These are phyloP conservation scores for Tridacna gigas DNA, from an alignment of 2,888 invertebrate species.

Conservation along the genomic window DNA sequence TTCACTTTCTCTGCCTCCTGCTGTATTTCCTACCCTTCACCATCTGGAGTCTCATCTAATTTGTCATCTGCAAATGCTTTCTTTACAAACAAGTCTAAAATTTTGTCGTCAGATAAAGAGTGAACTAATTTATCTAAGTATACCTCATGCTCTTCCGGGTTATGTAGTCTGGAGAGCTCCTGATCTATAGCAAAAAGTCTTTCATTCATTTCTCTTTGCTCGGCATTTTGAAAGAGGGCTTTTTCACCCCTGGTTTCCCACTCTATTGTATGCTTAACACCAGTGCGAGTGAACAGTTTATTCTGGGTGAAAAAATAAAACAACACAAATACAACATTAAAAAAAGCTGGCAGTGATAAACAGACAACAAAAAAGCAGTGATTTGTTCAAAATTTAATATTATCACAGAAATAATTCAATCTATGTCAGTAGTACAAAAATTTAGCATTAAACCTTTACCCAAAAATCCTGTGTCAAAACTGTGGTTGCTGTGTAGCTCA, in stretches of 20 bases:
- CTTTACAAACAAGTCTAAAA: too few relatives aligned
- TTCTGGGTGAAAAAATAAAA: slow-evolving; percentile 61
- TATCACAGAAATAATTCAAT: too few relatives aligned
- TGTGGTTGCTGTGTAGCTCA: too few relatives aligned
- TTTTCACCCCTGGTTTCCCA: slow-evolving; percentile 79
- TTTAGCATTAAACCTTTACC: too few relatives aligned
- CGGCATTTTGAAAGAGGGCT: slow-evolving; percentile 79
- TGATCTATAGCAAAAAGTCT: slow-evolving; percentile 79
- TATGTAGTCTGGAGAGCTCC: slow-evolving; percentile 75
- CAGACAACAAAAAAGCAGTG: slow-evolving; percentile 20
- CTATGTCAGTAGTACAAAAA: too few relatives aligned
- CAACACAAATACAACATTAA: slow-evolving; percentile 55
- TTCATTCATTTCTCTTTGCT: slow-evolving; percentile 79
- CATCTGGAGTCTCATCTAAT: too few relatives aligned
- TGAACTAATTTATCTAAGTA: neutral
- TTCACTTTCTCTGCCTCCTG: too few relatives aligned
- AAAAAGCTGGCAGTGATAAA: slow-evolving; percentile 8
- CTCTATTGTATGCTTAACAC: slow-evolving; percentile 66
- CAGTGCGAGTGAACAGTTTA: slow-evolving; percentile 77
- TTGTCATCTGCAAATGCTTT: too few relatives aligned
- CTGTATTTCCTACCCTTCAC: too few relatives aligned
- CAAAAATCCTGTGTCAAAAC: too few relatives aligned
- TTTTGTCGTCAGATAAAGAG: too few relatives aligned
- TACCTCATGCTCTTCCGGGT: slow-evolving; percentile 78
- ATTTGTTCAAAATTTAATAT: neutral